phyloP scores from a whole-genome alignment of 2,888 invertebrate species.

The Chrysina gloriosa region DNA sequence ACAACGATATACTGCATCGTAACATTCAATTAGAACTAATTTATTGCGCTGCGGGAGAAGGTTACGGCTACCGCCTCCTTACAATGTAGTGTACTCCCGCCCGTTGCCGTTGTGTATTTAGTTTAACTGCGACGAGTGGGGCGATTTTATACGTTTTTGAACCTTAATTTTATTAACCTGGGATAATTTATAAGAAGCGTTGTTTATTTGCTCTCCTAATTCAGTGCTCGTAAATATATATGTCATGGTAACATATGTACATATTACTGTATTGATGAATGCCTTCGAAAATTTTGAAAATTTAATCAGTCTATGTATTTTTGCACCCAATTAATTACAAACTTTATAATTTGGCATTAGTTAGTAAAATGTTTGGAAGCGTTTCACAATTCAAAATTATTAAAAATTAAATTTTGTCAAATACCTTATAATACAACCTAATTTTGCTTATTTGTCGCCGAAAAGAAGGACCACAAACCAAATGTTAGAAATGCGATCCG shows the following conservation, averaged over 20 bases:
- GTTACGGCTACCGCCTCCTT: constrained; percentile 34
- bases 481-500: too few relatives aligned
- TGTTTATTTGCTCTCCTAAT: background rate
- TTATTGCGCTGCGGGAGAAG: constrained; percentile 41
- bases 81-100: constrained; percentile 34
- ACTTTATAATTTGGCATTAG: too few relatives aligned
- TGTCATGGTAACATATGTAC: background rate
- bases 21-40: constrained; percentile 45
- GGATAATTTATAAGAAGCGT: background rate
- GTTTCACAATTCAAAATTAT: too few relatives aligned
- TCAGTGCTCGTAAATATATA: background rate
- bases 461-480: too few relatives aligned
- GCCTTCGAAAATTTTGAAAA: too few relatives aligned
- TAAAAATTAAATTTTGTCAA: too few relatives aligned
- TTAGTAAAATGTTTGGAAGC: too few relatives aligned
- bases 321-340: too few relatives aligned
- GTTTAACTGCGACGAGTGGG: constrained; percentile 36
- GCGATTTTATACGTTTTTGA: constrained; percentile 38
- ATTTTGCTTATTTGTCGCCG: too few relatives aligned
- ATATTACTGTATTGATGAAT: too few relatives aligned
- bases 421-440: too few relatives aligned
- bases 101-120: constrained; percentile 37
- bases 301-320: too few relatives aligned
- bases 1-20: constrained; percentile 45
- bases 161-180: constrained; percentile 41